These are phyloP conservation scores for Odontocolon sp. DNA, from an alignment of 2,888 invertebrate species.

Conservation along the genomic window DNA sequence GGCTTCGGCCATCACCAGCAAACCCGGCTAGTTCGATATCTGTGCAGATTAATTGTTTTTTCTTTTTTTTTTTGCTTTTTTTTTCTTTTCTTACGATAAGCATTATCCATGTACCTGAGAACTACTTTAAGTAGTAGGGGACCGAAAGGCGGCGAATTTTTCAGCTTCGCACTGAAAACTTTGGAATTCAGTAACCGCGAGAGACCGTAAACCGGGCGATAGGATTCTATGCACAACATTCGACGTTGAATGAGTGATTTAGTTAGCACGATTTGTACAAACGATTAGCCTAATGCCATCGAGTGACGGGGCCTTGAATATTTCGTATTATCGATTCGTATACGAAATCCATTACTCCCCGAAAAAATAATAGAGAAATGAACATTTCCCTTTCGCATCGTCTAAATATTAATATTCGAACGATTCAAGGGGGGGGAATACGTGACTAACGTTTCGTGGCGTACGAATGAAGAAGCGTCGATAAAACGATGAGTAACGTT, in stretches of 20 bases:
- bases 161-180: no score
- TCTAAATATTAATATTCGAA: no score
- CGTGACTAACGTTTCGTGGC: slow-evolving; percentile 30
- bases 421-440: slow-evolving; percentile 6
- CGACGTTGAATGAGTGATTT: slow-evolving; percentile 55
- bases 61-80: no score
- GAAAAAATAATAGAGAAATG: slow-evolving; percentile 2
- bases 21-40: slow-evolving; percentile 61
- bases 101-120: slow-evolving; percentile 75
- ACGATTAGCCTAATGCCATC: slow-evolving; percentile 58
- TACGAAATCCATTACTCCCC: no score
- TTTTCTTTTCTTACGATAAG: slow-evolving; percentile 65
- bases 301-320: slow-evolving; percentile 33
- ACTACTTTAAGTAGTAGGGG: slow-evolving; percentile 65
- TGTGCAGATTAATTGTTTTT: no score
- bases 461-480: slow-evolving; percentile 24
- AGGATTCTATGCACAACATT: slow-evolving; percentile 26
- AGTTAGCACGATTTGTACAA: slow-evolving; percentile 71
- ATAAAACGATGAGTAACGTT: neutral
- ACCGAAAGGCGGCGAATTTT: neutral
- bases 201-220: neutral
- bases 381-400: slow-evolving; percentile 21
- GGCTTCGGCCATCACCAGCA: no score
- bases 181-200: no score
- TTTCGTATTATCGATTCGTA: no score